A percentile compares a stretch with the other conserved stretches of the same genome.
phyloP scores from a whole-genome alignment of 2,113 vertebrate genomes.

The Chloroceryle aenea region DNA sequence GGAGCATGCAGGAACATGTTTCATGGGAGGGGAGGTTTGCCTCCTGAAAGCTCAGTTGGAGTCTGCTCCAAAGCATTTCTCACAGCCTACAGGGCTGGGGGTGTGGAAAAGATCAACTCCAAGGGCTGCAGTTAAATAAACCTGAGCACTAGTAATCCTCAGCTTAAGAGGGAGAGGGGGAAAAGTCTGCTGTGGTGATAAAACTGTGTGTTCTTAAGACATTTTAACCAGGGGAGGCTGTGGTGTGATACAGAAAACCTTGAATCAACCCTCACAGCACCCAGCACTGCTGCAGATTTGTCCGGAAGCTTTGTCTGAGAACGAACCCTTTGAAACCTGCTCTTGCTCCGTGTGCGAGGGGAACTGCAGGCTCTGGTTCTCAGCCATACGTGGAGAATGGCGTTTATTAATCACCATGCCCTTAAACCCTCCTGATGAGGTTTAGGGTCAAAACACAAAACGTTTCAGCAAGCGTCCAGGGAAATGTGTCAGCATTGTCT shows the following conservation, averaged over 20 bases:
- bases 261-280: accelerated
- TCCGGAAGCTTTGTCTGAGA: neutral
- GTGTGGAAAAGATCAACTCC: neutral
- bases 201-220: neutral
- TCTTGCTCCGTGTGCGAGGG: neutral
- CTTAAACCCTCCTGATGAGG: neutral
- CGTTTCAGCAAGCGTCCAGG: neutral
- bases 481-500: neutral
- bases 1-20: neutral
- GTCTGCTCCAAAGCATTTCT: neutral
- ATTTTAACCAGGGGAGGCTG: neutral
- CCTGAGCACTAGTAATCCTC: neutral
- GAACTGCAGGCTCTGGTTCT: neutral
- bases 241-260: neutral
- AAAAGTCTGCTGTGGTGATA: neutral
- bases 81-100: neutral
- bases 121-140: neutral
- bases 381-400: neutral
- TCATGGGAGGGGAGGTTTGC: neutral
- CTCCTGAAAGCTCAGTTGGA: neutral
- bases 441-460: neutral
- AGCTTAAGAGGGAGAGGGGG: accelerated
- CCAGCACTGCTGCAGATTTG: neutral
- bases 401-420: no score
- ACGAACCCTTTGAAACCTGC: neutral